These are phyloP conservation scores for Misgurnus mizolepis DNA, from an alignment of 2,113 vertebrate genomes.

Conservation along the genomic window DNA sequence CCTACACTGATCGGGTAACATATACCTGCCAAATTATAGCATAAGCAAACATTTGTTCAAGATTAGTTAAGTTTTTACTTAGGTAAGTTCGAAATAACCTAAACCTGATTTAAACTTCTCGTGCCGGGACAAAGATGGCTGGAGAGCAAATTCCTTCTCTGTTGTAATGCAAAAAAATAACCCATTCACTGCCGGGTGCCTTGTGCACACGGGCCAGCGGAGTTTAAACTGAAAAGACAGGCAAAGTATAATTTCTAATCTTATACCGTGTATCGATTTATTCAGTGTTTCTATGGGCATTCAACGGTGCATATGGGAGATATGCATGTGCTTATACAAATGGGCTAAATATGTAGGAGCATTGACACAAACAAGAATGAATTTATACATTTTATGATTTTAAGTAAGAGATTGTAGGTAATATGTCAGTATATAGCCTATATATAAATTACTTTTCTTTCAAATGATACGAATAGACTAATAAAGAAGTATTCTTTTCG, in stretches of 20 bases:
- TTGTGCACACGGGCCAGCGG: background rate
- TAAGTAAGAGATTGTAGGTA: no score
- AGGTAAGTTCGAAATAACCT: background rate
- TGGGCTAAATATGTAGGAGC: no score
- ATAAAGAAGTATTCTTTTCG: no score
- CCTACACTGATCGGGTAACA: no score
- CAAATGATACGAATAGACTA: no score
- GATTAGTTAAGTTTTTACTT: no score
- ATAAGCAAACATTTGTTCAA: no score
- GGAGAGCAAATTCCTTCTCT: constrained; percentile 4
- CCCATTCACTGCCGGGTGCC: constrained; percentile 47
- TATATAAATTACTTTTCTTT: no score
- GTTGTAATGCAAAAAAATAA: constrained; percentile 46
- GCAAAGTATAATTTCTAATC: background rate
- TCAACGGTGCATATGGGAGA: background rate
- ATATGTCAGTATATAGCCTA: no score
- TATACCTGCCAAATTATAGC: background rate
- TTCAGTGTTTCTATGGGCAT: background rate
- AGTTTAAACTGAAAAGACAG: background rate
- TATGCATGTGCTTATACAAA: background rate
- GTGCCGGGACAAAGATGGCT: constrained; percentile 32
- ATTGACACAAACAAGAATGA: background rate
- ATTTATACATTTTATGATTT: background rate
- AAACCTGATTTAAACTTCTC: background rate
- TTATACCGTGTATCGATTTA: background rate